Evolutionary conservation across 2,888 invertebrate genomes (phyloP), one percentile per base, ranked within the genome.

Genomic region (Eilema griseolum): DNA sequence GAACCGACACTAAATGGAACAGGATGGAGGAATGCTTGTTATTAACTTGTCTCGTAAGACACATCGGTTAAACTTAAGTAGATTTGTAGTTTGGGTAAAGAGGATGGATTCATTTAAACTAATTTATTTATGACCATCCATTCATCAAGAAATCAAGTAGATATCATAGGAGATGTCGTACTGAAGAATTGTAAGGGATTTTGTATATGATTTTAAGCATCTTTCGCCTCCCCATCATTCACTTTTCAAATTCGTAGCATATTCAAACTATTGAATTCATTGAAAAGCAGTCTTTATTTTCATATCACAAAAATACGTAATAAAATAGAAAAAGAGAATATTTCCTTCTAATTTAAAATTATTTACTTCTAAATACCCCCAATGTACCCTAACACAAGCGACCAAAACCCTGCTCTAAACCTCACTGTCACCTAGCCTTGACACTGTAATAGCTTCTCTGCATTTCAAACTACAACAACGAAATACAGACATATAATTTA

Each of bases 361-460:
- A 31, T 37, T 14, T 23, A 24, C 2, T 20, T 3, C 57, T 2
- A 24, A 57, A 33, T 62, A 67, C 68, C 79, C 79, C 81, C 60
- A 20, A 7, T 65, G 23, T 76, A 73, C 82, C 65, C 76, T 77
- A 71, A 75, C 75, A 73, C 67, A 52, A 74, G 74, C 75, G 74
- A 77, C 82, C 78, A 81, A 83, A 86, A 83, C 81, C 85, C 80
- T 73, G 70, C 70, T 83, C 78, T 83, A 86, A 87, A 81, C 85
- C 82, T 81, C 80, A 81, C 83, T 85, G 87, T 86, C 88, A 76
- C 78, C 79, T 84, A 83, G 78, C 80, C 83, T 82, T 83, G 86
- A 84, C 87, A 85, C 73, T 71, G 77, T 85, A 84, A 88, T 86
- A 80, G 79, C 82, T 83, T 75, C 81, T 80, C 81, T 74, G 74